These are phyloP conservation scores for Catharus fuscescens DNA, from an alignment of 2,113 vertebrate species.

Conservation along the genomic window DNA sequence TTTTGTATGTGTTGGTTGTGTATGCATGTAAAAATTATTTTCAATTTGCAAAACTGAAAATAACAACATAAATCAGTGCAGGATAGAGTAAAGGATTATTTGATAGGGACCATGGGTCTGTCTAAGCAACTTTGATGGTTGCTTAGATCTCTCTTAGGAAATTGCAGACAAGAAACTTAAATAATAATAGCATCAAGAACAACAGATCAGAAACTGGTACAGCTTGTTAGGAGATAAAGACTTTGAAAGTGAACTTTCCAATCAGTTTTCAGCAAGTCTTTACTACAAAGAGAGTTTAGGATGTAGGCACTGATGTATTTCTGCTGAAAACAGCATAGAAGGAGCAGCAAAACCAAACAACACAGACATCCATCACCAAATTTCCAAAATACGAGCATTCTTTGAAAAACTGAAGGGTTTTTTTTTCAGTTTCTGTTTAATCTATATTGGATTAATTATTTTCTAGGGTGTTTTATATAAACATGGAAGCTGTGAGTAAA, in stretches of 20 bases:
- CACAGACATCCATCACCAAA: neutral
- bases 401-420: accelerated
- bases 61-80: neutral
- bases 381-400: neutral
- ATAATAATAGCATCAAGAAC: neutral
- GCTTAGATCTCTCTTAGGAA: neutral
- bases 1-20: neutral
- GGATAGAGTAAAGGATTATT: neutral
- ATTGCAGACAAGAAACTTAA: neutral
- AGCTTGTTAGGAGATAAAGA: neutral
- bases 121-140: neutral
- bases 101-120: neutral
- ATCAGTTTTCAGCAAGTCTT: neutral
- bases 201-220: neutral
- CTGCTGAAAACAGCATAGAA: neutral
- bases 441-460: neutral
- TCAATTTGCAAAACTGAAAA: neutral
- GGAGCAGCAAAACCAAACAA: neutral
- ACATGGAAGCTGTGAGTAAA: neutral
- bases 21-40: neutral
- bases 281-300: neutral
- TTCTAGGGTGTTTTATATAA: neutral
- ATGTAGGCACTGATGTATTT: neutral
- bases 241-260: neutral
- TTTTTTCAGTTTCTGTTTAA: neutral